Conservation (phyloP, 2,797 vertebrate species). For the Centropyge bicolor region DNA sequence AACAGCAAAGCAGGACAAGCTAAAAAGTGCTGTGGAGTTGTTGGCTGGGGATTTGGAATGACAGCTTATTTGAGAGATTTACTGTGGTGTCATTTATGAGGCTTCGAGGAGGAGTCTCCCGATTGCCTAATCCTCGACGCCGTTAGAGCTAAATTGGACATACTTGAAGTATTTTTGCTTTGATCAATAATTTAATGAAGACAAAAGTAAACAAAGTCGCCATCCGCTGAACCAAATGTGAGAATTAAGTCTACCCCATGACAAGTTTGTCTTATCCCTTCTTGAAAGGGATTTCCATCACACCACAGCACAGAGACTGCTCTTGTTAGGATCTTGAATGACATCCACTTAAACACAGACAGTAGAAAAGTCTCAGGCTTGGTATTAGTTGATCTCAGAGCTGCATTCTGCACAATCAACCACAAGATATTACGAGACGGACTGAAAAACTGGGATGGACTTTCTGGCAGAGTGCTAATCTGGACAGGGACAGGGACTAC, state of each 20-base stretch:
- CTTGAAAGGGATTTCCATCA: neutral
- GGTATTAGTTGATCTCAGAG: neutral
- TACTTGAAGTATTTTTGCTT: slow-evolving; percentile 25
- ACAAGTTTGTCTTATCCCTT: neutral
- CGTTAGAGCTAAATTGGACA: slow-evolving; percentile 29
- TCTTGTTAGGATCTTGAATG: neutral
- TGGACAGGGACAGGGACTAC: neutral
- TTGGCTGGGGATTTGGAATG: slow-evolving; percentile 59
- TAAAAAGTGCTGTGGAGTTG: slow-evolving; percentile 63
- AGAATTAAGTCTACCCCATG: neutral
- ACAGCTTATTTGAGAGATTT: slow-evolving; percentile 82
- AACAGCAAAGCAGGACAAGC: slow-evolving; percentile 54
- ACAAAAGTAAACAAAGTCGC: slow-evolving; percentile 17
- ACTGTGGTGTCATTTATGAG: slow-evolving; percentile 70
- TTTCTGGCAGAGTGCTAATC: neutral
- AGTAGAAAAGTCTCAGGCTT: neutral
- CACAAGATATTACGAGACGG: neutral
- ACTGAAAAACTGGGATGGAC: neutral
- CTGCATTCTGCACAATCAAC: neutral
- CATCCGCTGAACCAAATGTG: neutral
- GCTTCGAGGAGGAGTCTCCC: slow-evolving; percentile 37
- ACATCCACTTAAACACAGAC: neutral
- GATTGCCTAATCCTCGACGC: slow-evolving; percentile 46
- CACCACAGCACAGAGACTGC: neutral
- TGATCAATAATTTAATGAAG: slow-evolving; percentile 36